These are phyloP conservation scores for Muraenolepis orangiensis DNA, from an alignment of 2,797 vertebrate species.

Conservation along the genomic window DNA sequence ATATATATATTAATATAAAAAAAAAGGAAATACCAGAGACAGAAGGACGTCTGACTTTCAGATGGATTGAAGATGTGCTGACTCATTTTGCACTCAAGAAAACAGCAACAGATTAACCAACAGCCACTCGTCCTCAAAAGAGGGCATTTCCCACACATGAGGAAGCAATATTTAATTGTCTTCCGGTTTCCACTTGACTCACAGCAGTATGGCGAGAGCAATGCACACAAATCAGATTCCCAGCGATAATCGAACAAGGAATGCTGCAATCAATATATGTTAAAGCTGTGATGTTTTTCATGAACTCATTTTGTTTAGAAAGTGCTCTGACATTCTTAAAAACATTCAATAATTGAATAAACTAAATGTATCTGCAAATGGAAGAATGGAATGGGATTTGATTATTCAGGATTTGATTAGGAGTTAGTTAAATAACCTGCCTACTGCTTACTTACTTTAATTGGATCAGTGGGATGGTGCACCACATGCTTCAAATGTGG, in stretches of 20 bases:
- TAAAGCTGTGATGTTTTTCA: neutral
- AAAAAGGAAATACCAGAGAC: neutral
- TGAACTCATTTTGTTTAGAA: neutral
- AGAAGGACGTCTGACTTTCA: neutral
- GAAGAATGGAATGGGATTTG: neutral
- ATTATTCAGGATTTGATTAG: neutral
- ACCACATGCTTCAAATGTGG: neutral
- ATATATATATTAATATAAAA: too few relatives aligned
- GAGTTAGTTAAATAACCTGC: neutral
- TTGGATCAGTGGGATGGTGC: neutral
- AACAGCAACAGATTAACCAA: neutral
- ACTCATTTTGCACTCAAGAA: neutral
- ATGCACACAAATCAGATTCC: neutral
- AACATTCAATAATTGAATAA: neutral
- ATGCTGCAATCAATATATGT: neutral
- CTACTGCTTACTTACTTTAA: neutral
- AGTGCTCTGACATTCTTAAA: neutral
- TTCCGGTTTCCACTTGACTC: neutral
- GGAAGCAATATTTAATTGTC: neutral
- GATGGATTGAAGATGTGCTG: slow-evolving; percentile 2
- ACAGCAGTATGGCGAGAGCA: neutral
- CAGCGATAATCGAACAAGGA: neutral
- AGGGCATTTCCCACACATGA: neutral
- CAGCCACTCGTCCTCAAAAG: neutral
- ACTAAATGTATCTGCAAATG: neutral